Base-by-base conservation (phyloP, 2,113 vertebrate genomes). In the Leuciscus idus region DNA sequence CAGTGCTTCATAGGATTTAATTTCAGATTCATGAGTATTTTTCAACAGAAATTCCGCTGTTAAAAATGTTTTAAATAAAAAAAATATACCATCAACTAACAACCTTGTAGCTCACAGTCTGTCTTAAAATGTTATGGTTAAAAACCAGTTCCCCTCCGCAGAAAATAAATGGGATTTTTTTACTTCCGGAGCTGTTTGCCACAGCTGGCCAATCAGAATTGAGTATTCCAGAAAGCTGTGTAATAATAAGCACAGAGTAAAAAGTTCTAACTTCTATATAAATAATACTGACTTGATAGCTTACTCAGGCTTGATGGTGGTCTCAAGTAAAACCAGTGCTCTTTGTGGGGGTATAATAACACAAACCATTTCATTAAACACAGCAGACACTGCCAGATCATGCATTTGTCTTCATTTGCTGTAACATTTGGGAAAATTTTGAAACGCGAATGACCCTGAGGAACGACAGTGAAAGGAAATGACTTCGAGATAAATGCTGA, bases 381-480 rank as follows among this genome's bases (percentile, higher is more conserved):
- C 75, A 2, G 21, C 33, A n/a, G 13, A 50, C 64, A 19, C 59
- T 72, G 33, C 39, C 39, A 7, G 30, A 55, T 50, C 23, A 85
- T 8, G n/a, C 36, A 26, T 73, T 59, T 72, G n/a, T 66, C 19
- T 70, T 80, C 78, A 81, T 84, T 68, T 78, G 19, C 70, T 61
- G 39, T 33, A 76, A 66, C 21, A 68, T 76, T 83, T 28, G 30
- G 72, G 73, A 83, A 78, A 52, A 88, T 52, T 52, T 5, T 70
- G 82, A 81, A 68, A 82, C 73, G 26, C 9, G 7, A 61, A 68
- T 74, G 68, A 46, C 68, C 46, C 66, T 33, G 43, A 59, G 62
- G n/a, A 81, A 46, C 10, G 33, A 76, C 82, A 75, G 61, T 72
- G 68, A 50, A 70, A 82, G 84, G 68, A 57, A 81, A 82, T 59